These are phyloP conservation scores for Clarias fuscus DNA, from an alignment of 2,797 vertebrate species.

Conservation along the genomic window DNA sequence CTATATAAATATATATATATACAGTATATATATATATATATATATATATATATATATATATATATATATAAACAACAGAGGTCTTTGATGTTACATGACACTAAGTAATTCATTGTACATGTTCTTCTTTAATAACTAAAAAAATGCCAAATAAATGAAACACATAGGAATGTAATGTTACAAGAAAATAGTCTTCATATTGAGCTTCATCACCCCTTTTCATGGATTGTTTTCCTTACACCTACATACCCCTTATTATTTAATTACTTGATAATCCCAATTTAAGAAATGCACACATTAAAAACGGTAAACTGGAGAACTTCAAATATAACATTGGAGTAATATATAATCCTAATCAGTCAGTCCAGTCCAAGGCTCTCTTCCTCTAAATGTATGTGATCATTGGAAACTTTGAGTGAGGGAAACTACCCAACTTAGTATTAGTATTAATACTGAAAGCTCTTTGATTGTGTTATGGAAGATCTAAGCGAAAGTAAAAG, in stretches of 20 bases:
- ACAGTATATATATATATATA: neutral
- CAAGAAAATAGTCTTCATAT: neutral
- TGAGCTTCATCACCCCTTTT: neutral
- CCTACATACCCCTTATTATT: neutral
- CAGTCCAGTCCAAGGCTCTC: neutral
- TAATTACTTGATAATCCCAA: neutral
- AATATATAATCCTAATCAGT: neutral
- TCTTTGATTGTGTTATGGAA: neutral
- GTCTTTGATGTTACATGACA: neutral
- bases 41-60: too few species aligned
- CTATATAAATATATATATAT: neutral
- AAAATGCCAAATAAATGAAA: too few species aligned
- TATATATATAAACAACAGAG: too few species aligned
- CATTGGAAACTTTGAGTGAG: neutral
- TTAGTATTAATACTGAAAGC: neutral
- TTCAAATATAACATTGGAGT: neutral
- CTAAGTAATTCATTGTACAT: neutral
- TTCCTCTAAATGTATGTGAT: neutral
- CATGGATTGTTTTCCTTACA: neutral
- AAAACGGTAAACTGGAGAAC: neutral
- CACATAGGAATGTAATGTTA: neutral
- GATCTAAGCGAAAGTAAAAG: neutral
- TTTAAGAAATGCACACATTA: neutral
- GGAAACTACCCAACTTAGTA: neutral
- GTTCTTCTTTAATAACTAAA: too few species aligned